Conservation (phyloP, 2,797 vertebrate genomes). For the Pagetopsis macropterus region DNA sequence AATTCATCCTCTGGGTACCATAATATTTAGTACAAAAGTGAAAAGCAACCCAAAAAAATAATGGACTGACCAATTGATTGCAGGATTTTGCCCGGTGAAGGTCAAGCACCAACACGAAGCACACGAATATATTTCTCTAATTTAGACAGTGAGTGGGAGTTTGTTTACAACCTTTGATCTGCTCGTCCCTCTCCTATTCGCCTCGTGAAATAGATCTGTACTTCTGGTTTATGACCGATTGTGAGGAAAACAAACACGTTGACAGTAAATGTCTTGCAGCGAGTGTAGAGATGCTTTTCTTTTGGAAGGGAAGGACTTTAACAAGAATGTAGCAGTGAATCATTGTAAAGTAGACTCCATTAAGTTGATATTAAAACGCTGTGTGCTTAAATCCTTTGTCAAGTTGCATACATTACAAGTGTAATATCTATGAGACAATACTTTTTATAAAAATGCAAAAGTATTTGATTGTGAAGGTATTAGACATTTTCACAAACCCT, state of each 20-base stretch:
- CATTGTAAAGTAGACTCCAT: background rate
- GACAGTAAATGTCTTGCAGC: background rate
- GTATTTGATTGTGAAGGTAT: slow-evolving; percentile 12
- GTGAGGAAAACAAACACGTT: background rate
- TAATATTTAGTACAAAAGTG: background rate
- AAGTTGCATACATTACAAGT: background rate
- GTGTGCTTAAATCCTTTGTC: background rate
- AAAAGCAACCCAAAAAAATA: background rate
- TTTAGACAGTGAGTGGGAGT: no score
- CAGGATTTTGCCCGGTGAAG: no score
- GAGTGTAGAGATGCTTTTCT: no score
- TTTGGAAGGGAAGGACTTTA: no score
- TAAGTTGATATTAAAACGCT: background rate
- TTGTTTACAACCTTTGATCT: no score
- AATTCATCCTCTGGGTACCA: background rate
- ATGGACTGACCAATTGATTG: background rate
- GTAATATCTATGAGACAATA: background rate
- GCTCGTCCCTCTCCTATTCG: no score
- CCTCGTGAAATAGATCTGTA: no score
- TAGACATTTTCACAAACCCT: slow-evolving; percentile 28
- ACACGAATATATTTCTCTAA: no score
- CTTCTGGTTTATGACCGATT: no score
- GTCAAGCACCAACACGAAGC: no score
- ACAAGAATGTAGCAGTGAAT: no score
- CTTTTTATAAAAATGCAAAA: slow-evolving; percentile 8